Base-by-base conservation (phyloP, 1,140 invertebrate genomes). In the Harlomillsia oculata region DNA sequence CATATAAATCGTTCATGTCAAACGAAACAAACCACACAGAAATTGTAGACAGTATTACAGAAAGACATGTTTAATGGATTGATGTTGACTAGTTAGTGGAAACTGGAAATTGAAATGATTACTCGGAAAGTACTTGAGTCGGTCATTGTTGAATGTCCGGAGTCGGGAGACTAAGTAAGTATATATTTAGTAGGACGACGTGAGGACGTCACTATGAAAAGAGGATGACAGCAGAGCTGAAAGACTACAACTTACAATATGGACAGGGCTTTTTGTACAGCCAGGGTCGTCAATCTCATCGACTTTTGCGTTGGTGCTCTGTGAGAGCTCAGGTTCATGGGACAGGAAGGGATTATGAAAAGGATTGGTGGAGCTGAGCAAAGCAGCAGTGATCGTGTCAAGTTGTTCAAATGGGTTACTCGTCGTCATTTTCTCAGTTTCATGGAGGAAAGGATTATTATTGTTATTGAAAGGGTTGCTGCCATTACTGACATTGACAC, bases 391-490 rank as follows among this genome's bases (percentile, higher is more conserved):
- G 43, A 64, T 60, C n/a, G 55, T 34, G 40, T 64, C 62, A 54
- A 60, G 52, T 11, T 56, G 43, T 16, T 59, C 37, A 54, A 62
- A 62, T 5, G 59, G 59, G 51, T 60, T 56, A 18, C 16, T 25
- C 40, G 43, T 55, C 13, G 5, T 11, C 9, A n/a, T n/a, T n/a
- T 46, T 34, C 21, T 49, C 40, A 18, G 28, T 37, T 14, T 41
- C 44, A 49, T 56, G 37, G 36, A 44, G 36, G 61, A 71, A 71
- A 16, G 70, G 64, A 20, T 71, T 68, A 56, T 68, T 69, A 4
- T 69, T 65, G 14, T 63, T 62, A 39, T 63, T 67, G 49, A 68
- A 68, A 29, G 54, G 41, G 29, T 64, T 62, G 43, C 68, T 66
- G 23, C 57, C 60, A 50, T 68, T 64, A 37, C 48, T 56, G 16